A percentile compares a stretch with the other conserved stretches of the same genome.
Evolutionary conservation across 2,888 invertebrate genomes (phyloP).

Genomic region (Callimorpha dominula): DNA sequence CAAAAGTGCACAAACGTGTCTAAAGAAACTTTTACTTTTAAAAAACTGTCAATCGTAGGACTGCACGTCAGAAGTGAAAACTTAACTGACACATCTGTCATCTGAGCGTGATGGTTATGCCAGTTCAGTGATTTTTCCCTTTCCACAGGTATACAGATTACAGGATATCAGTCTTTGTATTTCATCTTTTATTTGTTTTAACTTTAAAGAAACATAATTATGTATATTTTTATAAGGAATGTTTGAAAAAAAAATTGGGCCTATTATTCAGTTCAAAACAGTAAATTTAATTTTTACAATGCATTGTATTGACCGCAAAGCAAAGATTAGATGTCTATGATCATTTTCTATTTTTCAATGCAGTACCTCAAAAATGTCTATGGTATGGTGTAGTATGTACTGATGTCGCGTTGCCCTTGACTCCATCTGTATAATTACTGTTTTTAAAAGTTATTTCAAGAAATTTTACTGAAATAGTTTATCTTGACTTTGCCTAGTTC

Average conservation of each 20-base stretch:
- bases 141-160: too few species aligned
- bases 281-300: not conserved
- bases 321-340: not conserved
- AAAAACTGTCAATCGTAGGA: too few species aligned
- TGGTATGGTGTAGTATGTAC: slow-evolving; percentile 62
- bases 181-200: too few species aligned
- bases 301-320: not conserved
- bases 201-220: not conserved
- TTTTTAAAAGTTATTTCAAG: slow-evolving; percentile 70
- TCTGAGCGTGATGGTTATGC: too few species aligned
- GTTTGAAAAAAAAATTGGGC: too few species aligned
- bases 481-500: slow-evolving; percentile 46
- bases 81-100: too few species aligned
- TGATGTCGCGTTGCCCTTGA: slow-evolving; percentile 84
- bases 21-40: too few species aligned
- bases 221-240: not conserved
- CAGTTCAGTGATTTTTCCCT: too few species aligned
- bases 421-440: slow-evolving; percentile 76
- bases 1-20: too few species aligned
- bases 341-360: not conserved
- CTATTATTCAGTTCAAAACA: not conserved
- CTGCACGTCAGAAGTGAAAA: too few species aligned
- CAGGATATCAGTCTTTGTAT: too few species aligned
- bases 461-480: slow-evolving; percentile 55
- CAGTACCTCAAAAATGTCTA: slow-evolving; percentile 52